phyloP scores from a whole-genome alignment of 2,113 vertebrate genomes.

The Carassius auratus region DNA sequence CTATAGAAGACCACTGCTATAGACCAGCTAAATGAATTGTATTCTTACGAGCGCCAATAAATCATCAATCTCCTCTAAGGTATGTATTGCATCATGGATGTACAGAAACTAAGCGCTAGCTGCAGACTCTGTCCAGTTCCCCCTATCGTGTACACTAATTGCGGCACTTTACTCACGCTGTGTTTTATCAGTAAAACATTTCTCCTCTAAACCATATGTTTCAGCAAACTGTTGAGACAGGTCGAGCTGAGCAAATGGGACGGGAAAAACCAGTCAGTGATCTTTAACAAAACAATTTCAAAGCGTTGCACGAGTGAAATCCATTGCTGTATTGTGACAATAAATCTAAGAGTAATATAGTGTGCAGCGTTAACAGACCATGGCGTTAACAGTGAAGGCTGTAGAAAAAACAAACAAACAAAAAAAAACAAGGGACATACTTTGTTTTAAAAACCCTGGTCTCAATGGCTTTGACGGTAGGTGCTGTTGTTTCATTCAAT shows the following conservation, averaged over 20 bases:
- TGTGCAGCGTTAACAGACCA: conserved; percentile 26
- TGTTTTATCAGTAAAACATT: conserved; percentile 37
- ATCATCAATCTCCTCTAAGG: conserved; percentile 48
- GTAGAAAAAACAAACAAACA: conserved; percentile 36
- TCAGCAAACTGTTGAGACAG: conserved; percentile 1
- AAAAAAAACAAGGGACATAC: not conserved
- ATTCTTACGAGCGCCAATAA: conserved; percentile 48
- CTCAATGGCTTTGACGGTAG: conserved; percentile 37
- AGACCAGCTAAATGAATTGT: conserved; percentile 59
- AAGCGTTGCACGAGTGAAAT: conserved; percentile 15
- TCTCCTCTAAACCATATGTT: conserved; percentile 24
- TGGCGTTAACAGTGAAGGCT: conserved; percentile 39
- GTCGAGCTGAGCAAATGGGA: conserved; percentile 17
- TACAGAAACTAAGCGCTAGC: not conserved
- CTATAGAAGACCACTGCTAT: conserved; percentile 28
- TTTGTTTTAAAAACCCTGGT: conserved; percentile 17
- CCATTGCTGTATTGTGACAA: conserved; percentile 12
- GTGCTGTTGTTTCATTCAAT: conserved; percentile 42
- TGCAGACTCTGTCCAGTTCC: not conserved
- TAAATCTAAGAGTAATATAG: conserved; percentile 55
- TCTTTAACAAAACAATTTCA: conserved; percentile 42
- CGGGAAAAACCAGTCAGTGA: conserved; percentile 44
- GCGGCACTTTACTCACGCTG: not conserved
- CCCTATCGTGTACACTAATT: not conserved
- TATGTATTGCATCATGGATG: not conserved